Evolutionary conservation across 2,113 vertebrate species (phyloP).

Genomic region (Scomber colias): DNA sequence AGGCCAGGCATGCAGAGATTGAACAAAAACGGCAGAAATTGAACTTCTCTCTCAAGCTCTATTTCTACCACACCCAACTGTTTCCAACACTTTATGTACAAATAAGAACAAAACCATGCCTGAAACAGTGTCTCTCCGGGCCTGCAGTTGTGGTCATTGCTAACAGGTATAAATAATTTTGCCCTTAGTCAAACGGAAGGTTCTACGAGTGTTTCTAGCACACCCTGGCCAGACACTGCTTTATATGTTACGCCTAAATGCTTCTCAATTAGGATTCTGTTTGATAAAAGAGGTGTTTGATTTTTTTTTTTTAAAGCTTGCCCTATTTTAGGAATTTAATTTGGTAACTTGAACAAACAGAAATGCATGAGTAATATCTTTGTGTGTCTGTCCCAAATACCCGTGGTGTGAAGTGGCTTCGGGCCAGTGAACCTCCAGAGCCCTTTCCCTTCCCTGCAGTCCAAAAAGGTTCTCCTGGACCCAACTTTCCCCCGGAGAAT

Average conservation of each 20-base stretch:
- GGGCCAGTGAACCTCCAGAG: conserved; percentile 38
- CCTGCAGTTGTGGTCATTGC: background rate
- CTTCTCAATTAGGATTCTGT: background rate
- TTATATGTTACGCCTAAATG: background rate
- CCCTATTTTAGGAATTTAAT: conserved; percentile 7
- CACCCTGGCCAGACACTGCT: background rate
- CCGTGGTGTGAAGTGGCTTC: conserved; percentile 41
- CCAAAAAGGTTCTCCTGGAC: conserved; percentile 57
- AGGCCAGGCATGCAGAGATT: too few species aligned
- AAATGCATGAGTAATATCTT: conserved; percentile 40
- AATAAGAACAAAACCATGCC: too few species aligned
- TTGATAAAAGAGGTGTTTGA: background rate
- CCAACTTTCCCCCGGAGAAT: conserved; percentile 59
- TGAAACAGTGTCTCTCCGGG: too few species aligned
- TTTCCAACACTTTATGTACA: too few species aligned
- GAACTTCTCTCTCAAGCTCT: too few species aligned
- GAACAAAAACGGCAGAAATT: too few species aligned
- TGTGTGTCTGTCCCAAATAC: conserved; percentile 1
- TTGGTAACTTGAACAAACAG: conserved; percentile 29
- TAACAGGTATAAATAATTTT: background rate
- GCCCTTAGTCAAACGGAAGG: too few species aligned
- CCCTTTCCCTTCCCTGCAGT: conserved; percentile 40
- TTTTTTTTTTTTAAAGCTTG: background rate
- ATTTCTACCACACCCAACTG: too few species aligned
- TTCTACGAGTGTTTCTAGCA: background rate